Evolutionary conservation across 92 coral and sea anemone genomes (phyloP).

Genomic region (Zoanthus gigantus): DNA sequence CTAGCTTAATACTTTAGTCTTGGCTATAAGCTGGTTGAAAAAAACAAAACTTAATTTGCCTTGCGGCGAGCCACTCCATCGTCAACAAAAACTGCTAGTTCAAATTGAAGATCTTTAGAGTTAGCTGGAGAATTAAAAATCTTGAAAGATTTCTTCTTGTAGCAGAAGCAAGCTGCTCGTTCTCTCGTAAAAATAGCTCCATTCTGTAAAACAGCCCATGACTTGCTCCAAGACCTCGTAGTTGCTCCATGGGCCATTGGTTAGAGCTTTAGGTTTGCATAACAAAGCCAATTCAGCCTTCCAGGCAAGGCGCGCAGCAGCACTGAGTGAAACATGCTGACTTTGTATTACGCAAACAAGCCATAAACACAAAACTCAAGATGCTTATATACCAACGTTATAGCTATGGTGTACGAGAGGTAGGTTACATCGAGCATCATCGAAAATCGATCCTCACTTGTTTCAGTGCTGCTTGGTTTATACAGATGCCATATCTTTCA

Average conservation of each 20-base stretch:
- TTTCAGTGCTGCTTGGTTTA: not conserved
- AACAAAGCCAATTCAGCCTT: not conserved
- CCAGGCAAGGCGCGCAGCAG: not conserved
- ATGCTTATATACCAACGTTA: not conserved
- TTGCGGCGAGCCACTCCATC: slow-evolving; percentile 49
- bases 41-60: slow-evolving; percentile 33
- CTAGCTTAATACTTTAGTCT: not conserved
- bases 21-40: not conserved
- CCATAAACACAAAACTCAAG: not conserved
- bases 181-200: not conserved
- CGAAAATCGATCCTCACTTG: not conserved
- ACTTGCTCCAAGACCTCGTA: not conserved
- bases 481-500: not conserved
- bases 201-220: not conserved
- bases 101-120: slow-evolving; percentile 47
- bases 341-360: not conserved
- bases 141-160: not conserved
- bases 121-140: slow-evolving; percentile 45
- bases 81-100: slow-evolving; percentile 54
- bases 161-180: not conserved
- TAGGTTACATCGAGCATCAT: not conserved
- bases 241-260: not conserved
- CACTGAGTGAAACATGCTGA: not conserved
- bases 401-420: not conserved
- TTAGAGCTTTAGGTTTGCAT: not conserved